Base-by-base conservation (phyloP, 2,113 vertebrate genomes). In the Odobenus rosmarus region DNA sequence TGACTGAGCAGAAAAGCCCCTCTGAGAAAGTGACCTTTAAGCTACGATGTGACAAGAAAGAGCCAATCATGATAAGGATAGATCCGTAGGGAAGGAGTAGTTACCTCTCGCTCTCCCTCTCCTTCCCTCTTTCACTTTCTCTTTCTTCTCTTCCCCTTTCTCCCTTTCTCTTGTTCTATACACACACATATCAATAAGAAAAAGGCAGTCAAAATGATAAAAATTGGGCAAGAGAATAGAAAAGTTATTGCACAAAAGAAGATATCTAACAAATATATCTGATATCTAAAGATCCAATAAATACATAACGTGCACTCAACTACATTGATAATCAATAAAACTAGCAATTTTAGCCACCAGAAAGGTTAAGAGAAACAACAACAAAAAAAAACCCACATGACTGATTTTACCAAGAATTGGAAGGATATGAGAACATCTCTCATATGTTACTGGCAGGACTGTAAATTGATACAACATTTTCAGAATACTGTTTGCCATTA, bases 321-420 rank as follows among this genome's bases (percentile, higher is more conserved):
- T 5, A 86, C 53, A 71, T 90, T 93, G 83, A 49, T 36, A 93
- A 94, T 39, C 49, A 92, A 72, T 46, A 88, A 39, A 88, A 83
- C 49, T 36, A 28, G 18, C 62, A 16, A 83, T 76, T 49, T 82
- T 64, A 88, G 49, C 67, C 67, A 67, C 28, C 21, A 88, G 53
- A 76, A 88, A 36, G 13, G 19, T 11, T 57, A 86, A 72, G 39
- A 72, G 42, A 72, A 72, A 93, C 61, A 36, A 62, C 23, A 24
- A 55, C 55, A 49, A 72, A 59, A 61, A 62, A 51, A 77, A 18
- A 4, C 13, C 0, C 33, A 74, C 19, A 84, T 6, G 33, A 23
- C 13, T 67, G 42, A 90, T 87, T 91, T 89, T 94, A 61, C 39
- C 36, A 94, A 80, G 49, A 69, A 26, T 55, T 72, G 11, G 49